Evolutionary conservation across 2,888 invertebrate genomes (phyloP).

Genomic region (Sesia bembeciformis): DNA sequence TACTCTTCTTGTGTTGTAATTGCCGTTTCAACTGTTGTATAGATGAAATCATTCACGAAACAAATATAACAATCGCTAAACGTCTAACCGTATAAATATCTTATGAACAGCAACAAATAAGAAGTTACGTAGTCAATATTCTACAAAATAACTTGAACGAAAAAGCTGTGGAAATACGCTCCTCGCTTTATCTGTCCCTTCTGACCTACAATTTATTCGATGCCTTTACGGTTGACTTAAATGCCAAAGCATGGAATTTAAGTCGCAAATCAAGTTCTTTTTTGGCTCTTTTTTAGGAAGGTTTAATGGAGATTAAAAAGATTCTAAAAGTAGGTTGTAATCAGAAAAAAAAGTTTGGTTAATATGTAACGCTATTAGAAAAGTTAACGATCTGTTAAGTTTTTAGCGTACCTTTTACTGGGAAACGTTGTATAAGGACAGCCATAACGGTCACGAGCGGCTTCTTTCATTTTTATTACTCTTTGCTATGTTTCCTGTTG

Average conservation of each 20-base stretch:
- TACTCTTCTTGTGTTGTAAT: too few relatives aligned
- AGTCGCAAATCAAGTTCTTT: slow-evolving; percentile 59
- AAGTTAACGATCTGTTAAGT: not conserved
- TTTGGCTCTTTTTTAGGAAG: slow-evolving; percentile 18
- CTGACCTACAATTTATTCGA: slow-evolving; percentile 71
- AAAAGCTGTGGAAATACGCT: slow-evolving; percentile 47
- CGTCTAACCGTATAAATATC: slow-evolving; percentile 11
- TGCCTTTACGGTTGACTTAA: slow-evolving; percentile 69
- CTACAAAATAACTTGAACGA: slow-evolving; percentile 51
- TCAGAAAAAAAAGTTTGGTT: not conserved
- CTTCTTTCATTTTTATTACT: slow-evolving; percentile 50
- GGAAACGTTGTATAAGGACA: slow-evolving; percentile 41
- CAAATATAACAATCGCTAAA: not conserved
- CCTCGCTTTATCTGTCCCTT: slow-evolving; percentile 67
- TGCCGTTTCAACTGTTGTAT: too few relatives aligned
- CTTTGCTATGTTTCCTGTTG: slow-evolving; percentile 53
- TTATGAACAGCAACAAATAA: slow-evolving; percentile 20
- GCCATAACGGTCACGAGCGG: slow-evolving; percentile 43
- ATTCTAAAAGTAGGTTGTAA: not conserved
- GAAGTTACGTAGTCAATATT: slow-evolving; percentile 43
- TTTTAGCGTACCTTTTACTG: slow-evolving; percentile 15
- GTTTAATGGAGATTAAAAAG: not conserved
- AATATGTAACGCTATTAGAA: not conserved
- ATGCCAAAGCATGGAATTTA: slow-evolving; percentile 65
- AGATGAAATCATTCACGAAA: too few relatives aligned